Evolutionary conservation across 2,888 invertebrate species (phyloP).

Genomic region (Mesopsocus fuscifrons): DNA sequence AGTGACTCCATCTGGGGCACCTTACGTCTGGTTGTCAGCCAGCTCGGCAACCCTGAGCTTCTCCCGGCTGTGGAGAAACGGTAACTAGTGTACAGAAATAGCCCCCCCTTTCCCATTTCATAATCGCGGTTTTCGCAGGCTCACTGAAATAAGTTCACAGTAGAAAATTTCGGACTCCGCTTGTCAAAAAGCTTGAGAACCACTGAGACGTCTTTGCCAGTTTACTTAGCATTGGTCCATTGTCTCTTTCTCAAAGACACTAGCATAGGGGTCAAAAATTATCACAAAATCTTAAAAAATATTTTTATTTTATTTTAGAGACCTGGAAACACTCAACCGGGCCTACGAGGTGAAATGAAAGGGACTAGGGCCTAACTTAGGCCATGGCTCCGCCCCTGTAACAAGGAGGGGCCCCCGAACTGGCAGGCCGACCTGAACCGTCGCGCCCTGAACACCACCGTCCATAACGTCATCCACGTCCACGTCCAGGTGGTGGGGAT

Average conservation of each 20-base stretch:
- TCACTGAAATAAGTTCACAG: neutral
- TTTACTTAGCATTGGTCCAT: no score
- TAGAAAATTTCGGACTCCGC: neutral
- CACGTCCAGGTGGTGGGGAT: no score
- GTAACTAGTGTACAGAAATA: no score
- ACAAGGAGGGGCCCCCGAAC: constrained; percentile 13
- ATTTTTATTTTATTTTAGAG: constrained; percentile 22
- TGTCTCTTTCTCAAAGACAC: no score
- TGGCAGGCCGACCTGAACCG: constrained; percentile 37
- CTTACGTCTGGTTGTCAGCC: constrained; percentile 58
- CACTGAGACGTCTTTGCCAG: no score
- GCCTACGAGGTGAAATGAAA: constrained; percentile 25
- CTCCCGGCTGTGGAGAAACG: constrained; percentile 32
- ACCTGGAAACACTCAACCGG: constrained; percentile 25
- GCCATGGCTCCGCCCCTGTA: no score
- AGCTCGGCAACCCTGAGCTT: constrained; percentile 44
- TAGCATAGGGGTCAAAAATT: no score
- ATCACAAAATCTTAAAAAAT: no score
- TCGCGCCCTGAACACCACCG: no score
- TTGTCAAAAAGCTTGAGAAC: no score
- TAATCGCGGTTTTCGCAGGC: neutral
- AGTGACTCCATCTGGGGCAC: constrained; percentile 92
- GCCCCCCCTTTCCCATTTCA: neutral
- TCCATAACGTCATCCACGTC: no score
- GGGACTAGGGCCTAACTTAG: no score